Evolutionary conservation across 2,888 invertebrate species (phyloP), one percentile per base, ranked within the genome.

Genomic region (Tenthredo mesomela): DNA sequence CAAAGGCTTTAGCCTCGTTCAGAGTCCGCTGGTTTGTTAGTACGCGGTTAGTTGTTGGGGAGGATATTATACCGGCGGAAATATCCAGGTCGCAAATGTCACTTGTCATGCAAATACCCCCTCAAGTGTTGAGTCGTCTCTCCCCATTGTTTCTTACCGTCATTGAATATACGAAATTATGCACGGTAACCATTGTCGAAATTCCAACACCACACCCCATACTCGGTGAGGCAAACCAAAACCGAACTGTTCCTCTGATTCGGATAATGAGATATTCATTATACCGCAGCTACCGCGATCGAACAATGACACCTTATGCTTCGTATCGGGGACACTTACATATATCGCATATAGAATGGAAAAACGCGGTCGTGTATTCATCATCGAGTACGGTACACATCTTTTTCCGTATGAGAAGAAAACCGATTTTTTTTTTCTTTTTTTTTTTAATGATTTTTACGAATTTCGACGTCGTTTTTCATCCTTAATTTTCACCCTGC

Each of bases 61-160:
- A 70, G 29, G 70, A 70, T 37, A 70, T n/a, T 61, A 61, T 61
- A 61, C 61, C 61, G 61, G 12, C 21, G 33, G 21, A 73, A 43
- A 50, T 61, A 84, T 84, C 77, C 84, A 70, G 84, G 84, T 84
- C 84, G 84, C 80, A 61, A 54, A 80, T 77, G 88, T 86, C 87
- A 84, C 86, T 88, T 89, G 87, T 89, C 86, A 91, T 91, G 91
- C 89, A 90, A 91, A 92, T 90, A 87, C 85, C 50, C 77, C 78
- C 9, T 12, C 9, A 18, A 54, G 84, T 67, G 33, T 67, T 5
- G 2, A 29, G 3, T 40, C 29, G 10, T 25, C 6, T 50, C 43
- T 33, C 2, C 65, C 85, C 87, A 90, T 91, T 91, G 90, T 90
- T 88, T 86, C 88, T 85, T 65, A 15, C 58, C 7, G 43, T 25